Conservation (phyloP, 2,888 invertebrate genomes). For the Aphrophora alni region DNA sequence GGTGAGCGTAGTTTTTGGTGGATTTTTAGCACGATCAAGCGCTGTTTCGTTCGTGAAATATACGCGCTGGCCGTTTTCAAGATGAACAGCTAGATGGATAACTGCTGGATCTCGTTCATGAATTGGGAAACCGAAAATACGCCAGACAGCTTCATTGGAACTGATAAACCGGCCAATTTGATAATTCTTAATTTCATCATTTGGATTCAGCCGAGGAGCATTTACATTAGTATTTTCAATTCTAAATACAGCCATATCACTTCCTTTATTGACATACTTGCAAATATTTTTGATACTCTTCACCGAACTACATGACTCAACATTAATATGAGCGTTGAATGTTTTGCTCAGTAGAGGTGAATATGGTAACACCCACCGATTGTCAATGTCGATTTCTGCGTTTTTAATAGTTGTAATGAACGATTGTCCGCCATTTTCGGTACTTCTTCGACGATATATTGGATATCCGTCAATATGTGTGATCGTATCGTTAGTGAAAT, state of each 20-base stretch:
- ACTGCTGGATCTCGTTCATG: conserved; percentile 52
- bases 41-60: too few relatives aligned
- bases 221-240: neutral
- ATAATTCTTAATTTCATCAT: conserved; percentile 49
- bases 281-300: conserved; percentile 56
- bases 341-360: conserved; percentile 44
- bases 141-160: conserved; percentile 52
- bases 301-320: conserved; percentile 56
- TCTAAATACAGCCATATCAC: conserved; percentile 41
- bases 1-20: conserved; percentile 45
- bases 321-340: conserved; percentile 52
- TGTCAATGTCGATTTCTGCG: conserved; percentile 30
- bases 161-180: conserved; percentile 51
- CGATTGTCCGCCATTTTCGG: conserved; percentile 45
- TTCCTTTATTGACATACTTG: conserved; percentile 52
- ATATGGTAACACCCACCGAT: conserved; percentile 48
- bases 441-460: conserved; percentile 47
- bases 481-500: conserved; percentile 47
- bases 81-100: conserved; percentile 51
- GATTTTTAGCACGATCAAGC: conserved; percentile 30
- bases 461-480: conserved; percentile 51
- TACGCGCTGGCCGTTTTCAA: conserved; percentile 54
- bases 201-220: neutral
- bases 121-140: conserved; percentile 52
- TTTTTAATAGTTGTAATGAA: conserved; percentile 11